Base-by-base conservation (phyloP, 2,888 invertebrate species). In the Tridacna crocea region DNA sequence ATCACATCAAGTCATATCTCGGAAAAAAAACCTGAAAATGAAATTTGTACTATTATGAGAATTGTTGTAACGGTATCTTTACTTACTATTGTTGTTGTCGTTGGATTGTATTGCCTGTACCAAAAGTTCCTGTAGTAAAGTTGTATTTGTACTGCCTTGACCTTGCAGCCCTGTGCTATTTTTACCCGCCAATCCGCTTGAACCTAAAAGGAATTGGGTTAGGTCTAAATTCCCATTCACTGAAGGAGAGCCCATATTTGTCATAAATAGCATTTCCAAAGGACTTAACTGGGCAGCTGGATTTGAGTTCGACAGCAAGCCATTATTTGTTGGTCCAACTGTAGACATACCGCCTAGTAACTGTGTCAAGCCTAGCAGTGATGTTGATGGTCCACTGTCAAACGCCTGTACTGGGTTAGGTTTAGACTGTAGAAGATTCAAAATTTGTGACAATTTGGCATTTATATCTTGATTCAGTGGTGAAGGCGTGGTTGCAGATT, bases 21-120 rank as follows among this genome's bases (percentile, higher is more conserved):
- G n/a, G n/a, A n/a, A n/a, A n/a, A n/a, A n/a, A n/a, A n/a, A n/a
- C n/a, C n/a, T n/a, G n/a, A n/a, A n/a, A n/a, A n/a, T n/a, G n/a
- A n/a, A n/a, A n/a, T n/a, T n/a, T n/a, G n/a, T 36, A 2, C 36
- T 36, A 2, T 36, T 36, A 8, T 36, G 3, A 36, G 36, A 36
- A 4, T 36, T 36, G 2, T 36, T 36, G 2, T 4, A 8, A 36
- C 8, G 36, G 36, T 36, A 36, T 36, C 36, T 36, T 68, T 6
- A 68, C 68, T 68, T 68, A 68, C 68, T 70, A 15, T 70, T 70
- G 22, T 51, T 70, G 17, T 70, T 22, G 51, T 70, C 24, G n/a
- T 68, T 48, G 47, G 48, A 51, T 19, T n/a, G 46, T 12, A 66
- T 22, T 36, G 47, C 19, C 10, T 48, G 51, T 70, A 22, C 47